Conservation (phyloP, 2,888 invertebrate species). For the Argyresthia goedartella region DNA sequence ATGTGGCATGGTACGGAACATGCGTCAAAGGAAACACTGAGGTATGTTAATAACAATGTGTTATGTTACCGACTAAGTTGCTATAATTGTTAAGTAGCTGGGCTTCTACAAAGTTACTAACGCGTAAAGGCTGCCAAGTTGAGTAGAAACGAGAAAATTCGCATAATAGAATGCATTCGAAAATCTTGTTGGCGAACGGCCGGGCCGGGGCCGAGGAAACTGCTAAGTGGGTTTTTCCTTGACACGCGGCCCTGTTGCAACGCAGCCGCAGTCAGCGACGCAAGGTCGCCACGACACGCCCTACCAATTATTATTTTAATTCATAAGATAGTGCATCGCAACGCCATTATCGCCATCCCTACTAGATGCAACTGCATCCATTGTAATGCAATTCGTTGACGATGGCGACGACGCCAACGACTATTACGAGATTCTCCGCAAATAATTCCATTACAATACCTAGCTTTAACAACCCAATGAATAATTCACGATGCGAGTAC, state of each 20-base stretch:
- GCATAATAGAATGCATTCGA: conserved; percentile 19
- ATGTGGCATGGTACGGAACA: too few species aligned
- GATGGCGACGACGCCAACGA: not conserved
- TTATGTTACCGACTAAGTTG: too few species aligned
- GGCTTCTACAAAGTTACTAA: too few species aligned
- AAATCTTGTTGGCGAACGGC: conserved; percentile 25
- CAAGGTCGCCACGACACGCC: conserved; percentile 66
- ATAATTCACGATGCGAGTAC: too few species aligned
- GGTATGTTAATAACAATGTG: too few species aligned
- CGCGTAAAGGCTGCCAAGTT: too few species aligned
- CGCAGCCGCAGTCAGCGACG: conserved; percentile 56
- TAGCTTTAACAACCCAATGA: too few species aligned
- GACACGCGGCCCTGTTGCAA: conserved; percentile 66
- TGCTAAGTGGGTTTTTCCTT: conserved; percentile 65
- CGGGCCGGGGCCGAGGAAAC: conserved; percentile 65
- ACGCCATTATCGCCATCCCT: not conserved
- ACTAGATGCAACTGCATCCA: not conserved
- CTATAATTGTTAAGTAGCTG: too few species aligned
- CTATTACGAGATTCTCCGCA: not conserved
- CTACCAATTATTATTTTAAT: conserved; percentile 13
- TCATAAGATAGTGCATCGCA: not conserved
- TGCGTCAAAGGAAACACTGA: too few species aligned
- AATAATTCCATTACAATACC: too few species aligned
- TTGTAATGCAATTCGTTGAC: not conserved
- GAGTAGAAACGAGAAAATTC: conserved; percentile 9